Evolutionary conservation across 2,797 vertebrate species (phyloP), one percentile per base, ranked within the genome.

Genomic region (Scleropages formosus): DNA sequence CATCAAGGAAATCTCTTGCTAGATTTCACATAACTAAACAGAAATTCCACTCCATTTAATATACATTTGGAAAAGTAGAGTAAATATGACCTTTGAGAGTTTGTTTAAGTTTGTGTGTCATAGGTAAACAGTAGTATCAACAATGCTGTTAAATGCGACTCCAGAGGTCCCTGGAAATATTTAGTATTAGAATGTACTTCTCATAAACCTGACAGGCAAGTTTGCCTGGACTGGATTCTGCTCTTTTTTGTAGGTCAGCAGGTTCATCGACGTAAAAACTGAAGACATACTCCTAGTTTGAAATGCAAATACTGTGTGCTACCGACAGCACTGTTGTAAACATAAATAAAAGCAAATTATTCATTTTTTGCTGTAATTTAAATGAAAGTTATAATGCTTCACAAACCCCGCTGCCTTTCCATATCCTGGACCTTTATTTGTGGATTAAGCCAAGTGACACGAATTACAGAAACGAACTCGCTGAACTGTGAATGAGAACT

Each of bases 161-260:
- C 39, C 61, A 46, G 10, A 63, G 16, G 58, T 6, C 24, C 20
- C 22, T 27, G 63, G 49, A 76, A 64, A 60, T 75, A 39, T 70
- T 24, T 51, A 59, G 39, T 49, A 62, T 44, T 58, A 76, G 60
- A 76, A 39, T 2, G 31, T 58, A 49, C 63, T 62, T 76, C 46
- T 76, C 27, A 71, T 56, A 27, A 76, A 76, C 67, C 64, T 64
- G 68, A 56, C 24, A 47, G 61, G 60, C 75, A 70, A 76, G 75
- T 70, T 76, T 63, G 18, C 46, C 67, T 51, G 26, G 67, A 70
- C 66, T 39, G 70, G 58, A 67, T 68, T 46, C 39, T 61, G 64
- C 66, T 70, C 56, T 75, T 69, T 69, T 61, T 27, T 60, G 74
- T 62, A 69, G 22, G 58, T 56, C 46, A 62, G 27, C 39, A n/a